A percentile compares a stretch with the other conserved stretches of the same genome.
Evolutionary conservation across 2,113 vertebrate species (phyloP).

Genomic region (Collichthys lucidus): DNA sequence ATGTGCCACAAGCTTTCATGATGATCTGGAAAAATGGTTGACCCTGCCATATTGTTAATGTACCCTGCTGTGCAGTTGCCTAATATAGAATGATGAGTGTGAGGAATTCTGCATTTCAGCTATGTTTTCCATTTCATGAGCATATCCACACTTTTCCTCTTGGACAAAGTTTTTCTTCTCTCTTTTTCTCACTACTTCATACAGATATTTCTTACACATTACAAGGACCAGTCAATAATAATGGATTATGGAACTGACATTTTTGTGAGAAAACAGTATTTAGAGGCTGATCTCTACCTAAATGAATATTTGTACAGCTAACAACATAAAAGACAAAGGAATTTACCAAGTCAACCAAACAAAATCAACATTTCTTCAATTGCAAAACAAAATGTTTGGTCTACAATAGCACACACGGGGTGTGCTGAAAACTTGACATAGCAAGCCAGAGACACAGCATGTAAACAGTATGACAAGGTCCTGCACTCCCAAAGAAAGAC

Average conservation of each 20-base stretch:
- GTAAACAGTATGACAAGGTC: constrained; percentile 74
- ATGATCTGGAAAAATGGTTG: constrained; percentile 70
- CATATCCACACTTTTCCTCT: constrained; percentile 45
- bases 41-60: constrained; percentile 62
- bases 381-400: constrained; percentile 54
- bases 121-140: constrained; percentile 58
- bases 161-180: constrained; percentile 5
- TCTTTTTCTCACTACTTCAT: constrained; percentile 3
- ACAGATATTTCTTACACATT: neutral
- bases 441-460: constrained; percentile 62
- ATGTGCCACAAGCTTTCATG: constrained; percentile 35
- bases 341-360: constrained; percentile 1
- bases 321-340: neutral
- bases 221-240: neutral
- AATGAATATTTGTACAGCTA: neutral
- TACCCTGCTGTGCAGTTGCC: constrained; percentile 61
- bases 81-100: constrained; percentile 68
- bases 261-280: neutral
- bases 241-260: neutral
- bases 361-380: constrained; percentile 23
- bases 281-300: neutral
- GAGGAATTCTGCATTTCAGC: constrained; percentile 71
- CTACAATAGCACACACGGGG: constrained; percentile 25
- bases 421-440: constrained; percentile 55
- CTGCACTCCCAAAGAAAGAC: constrained; percentile 69